phyloP scores from a whole-genome alignment of 2,797 vertebrate species.

The Tadarida brasiliensis region DNA sequence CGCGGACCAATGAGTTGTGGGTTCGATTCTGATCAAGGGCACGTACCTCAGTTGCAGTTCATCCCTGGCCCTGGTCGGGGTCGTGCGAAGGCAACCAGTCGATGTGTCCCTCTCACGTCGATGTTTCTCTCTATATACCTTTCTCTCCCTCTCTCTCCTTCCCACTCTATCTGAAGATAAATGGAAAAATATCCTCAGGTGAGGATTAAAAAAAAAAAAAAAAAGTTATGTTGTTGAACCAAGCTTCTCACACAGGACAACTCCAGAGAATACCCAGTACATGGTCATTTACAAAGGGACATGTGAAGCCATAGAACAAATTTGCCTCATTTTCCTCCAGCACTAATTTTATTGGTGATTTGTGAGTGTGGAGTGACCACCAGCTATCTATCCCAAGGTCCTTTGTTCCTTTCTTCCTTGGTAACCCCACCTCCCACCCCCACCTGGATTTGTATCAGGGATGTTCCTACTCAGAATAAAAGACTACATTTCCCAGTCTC shows the following conservation, averaged over 20 bases:
- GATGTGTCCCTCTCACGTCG: too few species aligned
- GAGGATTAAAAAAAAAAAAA: too few species aligned
- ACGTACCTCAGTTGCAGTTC: too few species aligned
- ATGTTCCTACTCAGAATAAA: neutral
- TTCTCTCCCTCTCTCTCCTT: too few species aligned
- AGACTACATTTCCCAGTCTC: neutral
- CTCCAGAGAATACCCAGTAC: neutral
- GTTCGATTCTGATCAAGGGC: too few species aligned
- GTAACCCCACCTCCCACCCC: neutral
- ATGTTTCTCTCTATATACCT: too few species aligned
- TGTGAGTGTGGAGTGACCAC: neutral
- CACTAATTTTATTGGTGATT: neutral
- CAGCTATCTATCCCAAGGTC: neutral
- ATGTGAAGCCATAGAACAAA: constrained; percentile 23
- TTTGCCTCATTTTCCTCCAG: neutral
- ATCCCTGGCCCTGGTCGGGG: too few species aligned
- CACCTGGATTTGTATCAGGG: neutral
- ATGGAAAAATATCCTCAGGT: too few species aligned
- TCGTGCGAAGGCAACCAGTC: too few species aligned
- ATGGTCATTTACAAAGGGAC: neutral
- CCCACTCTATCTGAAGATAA: too few species aligned
- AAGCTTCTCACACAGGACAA: neutral
- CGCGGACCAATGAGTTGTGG: too few species aligned
- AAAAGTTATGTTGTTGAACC: neutral
- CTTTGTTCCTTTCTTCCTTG: neutral